These are phyloP conservation scores for Poeciliopsis prolifica DNA, from an alignment of 2,113 vertebrate species.

Conservation along the genomic window DNA sequence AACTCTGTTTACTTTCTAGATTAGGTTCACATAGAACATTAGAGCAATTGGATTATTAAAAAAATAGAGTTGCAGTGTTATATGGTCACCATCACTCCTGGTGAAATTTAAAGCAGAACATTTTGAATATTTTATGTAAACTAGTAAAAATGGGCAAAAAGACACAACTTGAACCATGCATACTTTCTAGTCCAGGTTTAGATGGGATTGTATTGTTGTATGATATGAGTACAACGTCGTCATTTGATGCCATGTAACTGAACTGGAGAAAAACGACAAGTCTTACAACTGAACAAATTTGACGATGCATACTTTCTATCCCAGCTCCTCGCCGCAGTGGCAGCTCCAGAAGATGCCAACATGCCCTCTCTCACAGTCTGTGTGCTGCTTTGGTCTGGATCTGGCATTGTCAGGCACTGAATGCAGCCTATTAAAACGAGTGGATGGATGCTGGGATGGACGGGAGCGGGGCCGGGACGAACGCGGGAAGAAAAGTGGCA, in stretches of 20 bases:
- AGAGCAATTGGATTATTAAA: neutral
- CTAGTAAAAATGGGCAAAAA: neutral
- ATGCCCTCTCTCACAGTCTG: conserved; percentile 1
- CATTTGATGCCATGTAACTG: neutral
- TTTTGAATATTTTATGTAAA: neutral
- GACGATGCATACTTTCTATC: neutral
- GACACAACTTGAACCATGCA: neutral
- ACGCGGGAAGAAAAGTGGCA: conserved; percentile 37
- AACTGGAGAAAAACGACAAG: neutral
- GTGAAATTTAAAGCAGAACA: neutral
- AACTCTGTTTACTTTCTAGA: neutral
- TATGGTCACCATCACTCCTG: neutral
- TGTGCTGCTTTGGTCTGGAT: conserved; percentile 10
- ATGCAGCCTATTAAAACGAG: conserved; percentile 41
- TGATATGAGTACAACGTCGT: neutral
- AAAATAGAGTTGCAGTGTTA: neutral
- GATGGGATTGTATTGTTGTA: neutral
- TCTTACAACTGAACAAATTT: neutral
- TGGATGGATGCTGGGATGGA: conserved; percentile 47
- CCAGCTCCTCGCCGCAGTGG: neutral
- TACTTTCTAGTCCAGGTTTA: neutral
- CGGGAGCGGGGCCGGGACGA: conserved; percentile 13
- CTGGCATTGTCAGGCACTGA: conserved; percentile 18
- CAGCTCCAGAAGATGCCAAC: conserved; percentile 3
- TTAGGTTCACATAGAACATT: neutral